Evolutionary conservation across 2,888 invertebrate species (phyloP).

Genomic region (Lordiphosa fenestrarum): DNA sequence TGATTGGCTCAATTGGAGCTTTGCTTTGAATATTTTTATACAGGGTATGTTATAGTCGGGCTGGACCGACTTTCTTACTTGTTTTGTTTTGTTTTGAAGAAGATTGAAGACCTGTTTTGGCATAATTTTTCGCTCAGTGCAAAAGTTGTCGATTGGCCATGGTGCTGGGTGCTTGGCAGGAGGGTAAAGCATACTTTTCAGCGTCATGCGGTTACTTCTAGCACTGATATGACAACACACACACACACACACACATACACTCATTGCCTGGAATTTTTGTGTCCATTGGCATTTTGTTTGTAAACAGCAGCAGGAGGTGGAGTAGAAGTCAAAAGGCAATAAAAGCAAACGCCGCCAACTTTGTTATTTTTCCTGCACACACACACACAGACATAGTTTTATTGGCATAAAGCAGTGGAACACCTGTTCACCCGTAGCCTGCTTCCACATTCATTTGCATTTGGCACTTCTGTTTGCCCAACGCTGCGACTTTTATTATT

Average conservation of each 20-base stretch:
- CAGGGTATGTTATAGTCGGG: no score
- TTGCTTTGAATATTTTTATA: no score
- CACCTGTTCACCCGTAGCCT: conserved; percentile 2
- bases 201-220: conserved; percentile 58
- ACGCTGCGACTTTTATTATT: conserved; percentile 45
- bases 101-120: neutral
- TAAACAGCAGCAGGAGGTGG: conserved; percentile 38
- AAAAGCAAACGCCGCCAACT: conserved; percentile 63
- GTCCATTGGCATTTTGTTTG: conserved; percentile 71
- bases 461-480: conserved; percentile 17
- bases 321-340: conserved; percentile 55
- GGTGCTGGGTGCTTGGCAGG: no score
- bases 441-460: conserved; percentile 52
- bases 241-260: neutral
- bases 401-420: conserved; percentile 30
- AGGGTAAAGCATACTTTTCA: conserved; percentile 54
- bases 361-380: conserved; percentile 58
- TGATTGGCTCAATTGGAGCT: no score
- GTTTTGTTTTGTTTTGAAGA: neutral
- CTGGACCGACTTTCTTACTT: no score
- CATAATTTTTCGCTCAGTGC: no score
- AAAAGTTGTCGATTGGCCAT: no score
- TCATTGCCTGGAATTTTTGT: conserved; percentile 30
- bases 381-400: conserved; percentile 34
- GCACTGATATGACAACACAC: conserved; percentile 59